phyloP scores from a whole-genome alignment of 2,797 vertebrate genomes.

The Lagorchestes hirsutus region DNA sequence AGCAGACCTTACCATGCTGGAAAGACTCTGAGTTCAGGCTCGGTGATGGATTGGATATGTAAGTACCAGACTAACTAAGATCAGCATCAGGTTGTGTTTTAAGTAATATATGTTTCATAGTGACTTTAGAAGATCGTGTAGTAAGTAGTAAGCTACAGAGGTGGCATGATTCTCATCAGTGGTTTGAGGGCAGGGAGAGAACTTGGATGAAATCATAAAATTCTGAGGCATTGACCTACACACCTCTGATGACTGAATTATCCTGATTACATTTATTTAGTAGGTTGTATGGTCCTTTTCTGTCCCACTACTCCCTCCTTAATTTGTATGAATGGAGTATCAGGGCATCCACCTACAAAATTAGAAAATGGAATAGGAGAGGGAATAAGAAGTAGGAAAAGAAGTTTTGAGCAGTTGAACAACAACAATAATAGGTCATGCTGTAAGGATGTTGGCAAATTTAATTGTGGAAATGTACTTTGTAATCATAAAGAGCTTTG shows the following conservation, averaged over 20 bases:
- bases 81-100: not conserved
- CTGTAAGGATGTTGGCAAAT: constrained; percentile 19
- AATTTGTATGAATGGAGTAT: not conserved
- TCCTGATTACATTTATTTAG: not conserved
- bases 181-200: not conserved
- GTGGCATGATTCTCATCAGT: not conserved
- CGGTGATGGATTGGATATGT: not conserved
- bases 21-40: not conserved
- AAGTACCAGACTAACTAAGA: not conserved
- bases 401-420: constrained; percentile 23
- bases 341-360: constrained; percentile 55
- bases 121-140: not conserved
- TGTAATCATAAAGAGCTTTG: constrained; percentile 44
- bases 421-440: constrained; percentile 19
- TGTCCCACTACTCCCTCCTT: not conserved
- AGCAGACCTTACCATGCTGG: not conserved
- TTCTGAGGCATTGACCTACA: not conserved
- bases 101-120: not conserved
- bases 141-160: not conserved
- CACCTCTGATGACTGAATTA: not conserved
- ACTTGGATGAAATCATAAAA: not conserved
- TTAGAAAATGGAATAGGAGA: constrained; percentile 34
- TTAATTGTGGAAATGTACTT: constrained; percentile 28
- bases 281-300: not conserved
- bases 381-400: constrained; percentile 53